phyloP scores from a whole-genome alignment of 2,113 vertebrate species.

The Jaculus jaculus region DNA sequence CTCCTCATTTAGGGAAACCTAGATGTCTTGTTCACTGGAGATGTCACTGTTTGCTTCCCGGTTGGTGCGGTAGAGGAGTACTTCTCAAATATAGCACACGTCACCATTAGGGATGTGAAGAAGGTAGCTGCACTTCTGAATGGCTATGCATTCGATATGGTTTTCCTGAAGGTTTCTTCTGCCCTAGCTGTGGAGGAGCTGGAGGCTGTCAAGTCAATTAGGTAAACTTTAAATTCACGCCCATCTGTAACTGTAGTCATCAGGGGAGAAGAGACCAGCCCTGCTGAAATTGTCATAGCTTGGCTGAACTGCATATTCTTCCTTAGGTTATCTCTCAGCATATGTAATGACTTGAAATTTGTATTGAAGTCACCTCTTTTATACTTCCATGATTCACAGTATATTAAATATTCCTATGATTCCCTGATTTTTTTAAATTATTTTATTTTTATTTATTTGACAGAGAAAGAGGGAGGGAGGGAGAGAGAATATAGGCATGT shows the following conservation, averaged over 20 bases:
- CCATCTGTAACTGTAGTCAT: too few relatives aligned
- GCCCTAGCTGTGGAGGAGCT: slow-evolving; percentile 33
- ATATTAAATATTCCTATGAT: too few relatives aligned
- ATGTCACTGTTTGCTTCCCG: slow-evolving; percentile 31
- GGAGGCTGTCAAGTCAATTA: slow-evolving; percentile 60
- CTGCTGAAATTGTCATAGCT: background rate
- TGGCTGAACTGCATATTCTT: background rate
- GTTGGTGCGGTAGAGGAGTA: slow-evolving; percentile 38
- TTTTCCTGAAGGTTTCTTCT: too few relatives aligned
- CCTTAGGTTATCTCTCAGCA: background rate
- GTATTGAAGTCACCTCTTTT: background rate
- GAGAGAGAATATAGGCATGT: too few relatives aligned
- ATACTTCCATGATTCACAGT: background rate
- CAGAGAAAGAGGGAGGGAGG: too few relatives aligned
- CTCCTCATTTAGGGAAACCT: too few relatives aligned
- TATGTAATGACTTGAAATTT: background rate
- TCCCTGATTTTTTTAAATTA: too few relatives aligned
- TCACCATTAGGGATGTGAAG: too few relatives aligned
- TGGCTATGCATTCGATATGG: too few relatives aligned
- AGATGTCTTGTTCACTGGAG: slow-evolving; percentile 67
- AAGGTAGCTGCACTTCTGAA: too few relatives aligned
- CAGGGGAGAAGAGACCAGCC: too few relatives aligned
- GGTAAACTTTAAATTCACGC: slow-evolving; percentile 65
- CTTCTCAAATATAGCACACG: slow-evolving; percentile 4
- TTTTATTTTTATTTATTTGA: too few relatives aligned